Percentiles rank a stretch among this genome's conserved stretches.
These are phyloP conservation scores for Brotogeris chrysoptera DNA, from an alignment of 2,797 vertebrate genomes.

Conservation along the genomic window DNA sequence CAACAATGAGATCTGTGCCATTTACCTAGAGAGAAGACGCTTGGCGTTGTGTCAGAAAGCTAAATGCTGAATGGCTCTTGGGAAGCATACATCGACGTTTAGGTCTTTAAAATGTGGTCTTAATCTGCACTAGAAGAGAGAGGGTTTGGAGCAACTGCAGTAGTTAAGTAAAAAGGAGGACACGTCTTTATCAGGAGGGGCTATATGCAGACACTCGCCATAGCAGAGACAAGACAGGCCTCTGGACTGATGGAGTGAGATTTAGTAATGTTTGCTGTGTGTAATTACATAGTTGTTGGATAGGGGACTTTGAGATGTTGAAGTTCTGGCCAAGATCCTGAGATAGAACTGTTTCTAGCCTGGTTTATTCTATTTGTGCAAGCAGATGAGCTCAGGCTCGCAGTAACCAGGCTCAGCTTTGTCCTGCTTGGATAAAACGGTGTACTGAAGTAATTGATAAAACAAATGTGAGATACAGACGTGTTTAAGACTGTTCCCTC, in stretches of 20 bases:
- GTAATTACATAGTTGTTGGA: fast-evolving
- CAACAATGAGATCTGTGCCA: neutral
- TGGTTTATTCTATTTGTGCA: neutral
- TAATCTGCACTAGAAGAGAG: neutral
- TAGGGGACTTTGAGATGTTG: neutral
- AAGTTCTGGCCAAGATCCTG: neutral
- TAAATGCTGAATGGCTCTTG: neutral
- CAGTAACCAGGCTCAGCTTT: fast-evolving
- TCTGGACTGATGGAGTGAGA: neutral
- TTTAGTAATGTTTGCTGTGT: neutral
- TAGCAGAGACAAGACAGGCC: neutral
- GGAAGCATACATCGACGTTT: neutral
- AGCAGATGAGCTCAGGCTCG: neutral
- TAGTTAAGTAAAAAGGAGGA: neutral
- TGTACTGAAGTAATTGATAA: fast-evolving
- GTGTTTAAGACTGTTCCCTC: fast-evolving
- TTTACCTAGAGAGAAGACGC: neutral
- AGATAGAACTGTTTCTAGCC: neutral
- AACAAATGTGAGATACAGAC: fast-evolving
- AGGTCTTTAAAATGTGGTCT: neutral
- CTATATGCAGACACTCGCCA: fast-evolving
- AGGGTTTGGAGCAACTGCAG: neutral
- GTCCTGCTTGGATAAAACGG: neutral
- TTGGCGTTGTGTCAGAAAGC: neutral
- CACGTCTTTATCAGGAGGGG: fast-evolving